Evolutionary conservation across 92 coral and sea anemone genomes (phyloP).

Genomic region (Anthopleura xanthogrammica): DNA sequence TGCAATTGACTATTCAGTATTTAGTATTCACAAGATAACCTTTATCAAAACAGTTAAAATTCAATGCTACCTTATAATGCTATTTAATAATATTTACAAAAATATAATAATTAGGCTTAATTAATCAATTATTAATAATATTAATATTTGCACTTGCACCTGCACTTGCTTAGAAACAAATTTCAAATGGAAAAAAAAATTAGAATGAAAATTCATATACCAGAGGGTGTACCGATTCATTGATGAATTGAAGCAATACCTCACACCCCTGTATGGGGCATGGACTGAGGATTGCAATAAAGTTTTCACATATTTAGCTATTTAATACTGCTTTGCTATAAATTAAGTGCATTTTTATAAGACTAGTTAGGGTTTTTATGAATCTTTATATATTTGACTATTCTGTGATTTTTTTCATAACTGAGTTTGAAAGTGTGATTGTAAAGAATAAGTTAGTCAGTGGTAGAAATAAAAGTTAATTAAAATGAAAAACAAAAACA

Average conservation of each 20-base stretch:
- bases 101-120: too few relatives aligned
- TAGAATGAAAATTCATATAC: neutral
- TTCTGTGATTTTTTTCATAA: neutral
- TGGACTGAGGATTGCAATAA: neutral
- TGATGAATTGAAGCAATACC: too few relatives aligned
- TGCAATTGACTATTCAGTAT: too few relatives aligned
- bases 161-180: neutral
- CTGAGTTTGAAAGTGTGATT: too few relatives aligned
- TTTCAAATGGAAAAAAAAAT: neutral
- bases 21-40: too few relatives aligned
- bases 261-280: neutral
- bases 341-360: neutral
- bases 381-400: neutral
- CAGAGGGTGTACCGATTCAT: neutral
- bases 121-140: neutral
- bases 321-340: neutral
- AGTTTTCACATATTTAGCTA: neutral
- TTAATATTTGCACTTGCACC: neutral
- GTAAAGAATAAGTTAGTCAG: too few relatives aligned
- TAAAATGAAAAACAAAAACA: too few relatives aligned
- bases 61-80: neutral
- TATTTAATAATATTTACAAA: neutral
- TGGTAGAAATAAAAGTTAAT: too few relatives aligned
- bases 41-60: too few relatives aligned
- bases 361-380: neutral